A percentile compares a stretch with the other conserved stretches of the same genome.
Conservation (phyloP, 2,113 vertebrate genomes). For the Edolisoma coerulescens region DNA sequence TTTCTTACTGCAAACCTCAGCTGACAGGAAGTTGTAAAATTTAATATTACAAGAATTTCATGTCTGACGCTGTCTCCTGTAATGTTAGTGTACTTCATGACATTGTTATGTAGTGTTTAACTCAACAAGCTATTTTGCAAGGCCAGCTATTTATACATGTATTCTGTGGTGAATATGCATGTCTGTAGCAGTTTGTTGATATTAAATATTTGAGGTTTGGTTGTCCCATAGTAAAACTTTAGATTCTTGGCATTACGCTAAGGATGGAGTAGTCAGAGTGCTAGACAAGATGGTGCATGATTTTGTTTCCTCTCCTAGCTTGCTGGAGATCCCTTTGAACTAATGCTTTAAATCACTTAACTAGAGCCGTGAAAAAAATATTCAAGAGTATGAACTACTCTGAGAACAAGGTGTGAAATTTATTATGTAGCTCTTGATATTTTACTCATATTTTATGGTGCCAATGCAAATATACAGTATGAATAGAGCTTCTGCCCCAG, state of each 20-base stretch:
- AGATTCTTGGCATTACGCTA: not conserved
- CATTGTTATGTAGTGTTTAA: slow-evolving; percentile 50
- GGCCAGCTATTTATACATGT: not conserved
- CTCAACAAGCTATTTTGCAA: not conserved
- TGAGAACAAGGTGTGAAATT: slow-evolving; percentile 35
- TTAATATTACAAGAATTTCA: not conserved
- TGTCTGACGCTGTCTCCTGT: not conserved
- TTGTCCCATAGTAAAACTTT: not conserved
- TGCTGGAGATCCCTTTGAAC: slow-evolving; percentile 15
- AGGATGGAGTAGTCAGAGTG: not conserved
- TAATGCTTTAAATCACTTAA: not conserved
- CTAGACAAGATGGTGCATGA: slow-evolving; percentile 45
- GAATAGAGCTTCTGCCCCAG: not conserved
- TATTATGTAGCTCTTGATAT: not conserved
- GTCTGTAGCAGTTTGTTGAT: not conserved
- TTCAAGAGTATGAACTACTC: not conserved
- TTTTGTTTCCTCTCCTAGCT: slow-evolving; percentile 16
- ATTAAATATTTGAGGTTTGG: not conserved
- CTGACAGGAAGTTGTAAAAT: slow-evolving; percentile 39
- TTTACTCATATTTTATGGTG: slow-evolving; percentile 1
- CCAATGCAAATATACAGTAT: not conserved
- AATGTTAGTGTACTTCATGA: not conserved
- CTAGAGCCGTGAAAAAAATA: not conserved
- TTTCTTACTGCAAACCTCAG: not conserved
- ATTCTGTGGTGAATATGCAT: not conserved